These are phyloP conservation scores for Percopsis omiscomaycus DNA, from an alignment of 2,797 vertebrate genomes.

Conservation along the genomic window DNA sequence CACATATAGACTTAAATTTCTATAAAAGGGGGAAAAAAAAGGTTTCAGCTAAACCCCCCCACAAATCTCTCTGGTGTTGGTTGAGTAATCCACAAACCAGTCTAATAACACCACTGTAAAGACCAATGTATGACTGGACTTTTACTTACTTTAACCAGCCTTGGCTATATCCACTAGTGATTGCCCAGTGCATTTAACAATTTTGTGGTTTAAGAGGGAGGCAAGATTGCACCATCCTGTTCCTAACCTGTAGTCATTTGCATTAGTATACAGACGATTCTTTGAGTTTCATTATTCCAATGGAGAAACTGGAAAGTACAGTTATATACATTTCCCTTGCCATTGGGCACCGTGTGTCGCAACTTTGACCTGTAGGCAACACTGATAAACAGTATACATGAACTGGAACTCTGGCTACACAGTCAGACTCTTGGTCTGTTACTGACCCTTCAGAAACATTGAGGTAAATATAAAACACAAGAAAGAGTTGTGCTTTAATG, in stretches of 20 bases:
- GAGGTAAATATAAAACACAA: slow-evolving; percentile 30
- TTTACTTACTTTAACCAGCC: slow-evolving; percentile 15
- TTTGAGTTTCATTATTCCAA: no score
- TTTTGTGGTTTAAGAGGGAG: slow-evolving; percentile 8
- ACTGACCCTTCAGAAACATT: slow-evolving; percentile 16
- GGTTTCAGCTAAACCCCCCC: not conserved
- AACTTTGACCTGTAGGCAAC: slow-evolving; percentile 4
- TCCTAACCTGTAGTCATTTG: not conserved
- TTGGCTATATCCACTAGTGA: slow-evolving; percentile 6
- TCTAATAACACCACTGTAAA: no score
- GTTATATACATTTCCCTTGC: no score
- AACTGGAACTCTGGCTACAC: slow-evolving; percentile 1
- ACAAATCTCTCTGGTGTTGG: not conserved
- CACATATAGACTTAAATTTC: not conserved
- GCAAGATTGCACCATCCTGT: not conserved
- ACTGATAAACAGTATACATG: not conserved
- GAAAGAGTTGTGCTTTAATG: slow-evolving; percentile 47
- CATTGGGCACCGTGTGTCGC: slow-evolving; percentile 23
- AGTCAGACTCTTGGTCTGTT: slow-evolving; percentile 8
- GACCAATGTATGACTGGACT: not conserved
- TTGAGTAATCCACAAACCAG: slow-evolving; percentile 11
- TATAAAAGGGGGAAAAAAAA: no score
- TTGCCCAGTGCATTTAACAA: slow-evolving; percentile 15
- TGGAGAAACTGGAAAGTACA: no score
- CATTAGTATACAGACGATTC: no score